These are phyloP conservation scores for Picathartes gymnocephalus DNA, from an alignment of 2,113 vertebrate species.

Conservation along the genomic window DNA sequence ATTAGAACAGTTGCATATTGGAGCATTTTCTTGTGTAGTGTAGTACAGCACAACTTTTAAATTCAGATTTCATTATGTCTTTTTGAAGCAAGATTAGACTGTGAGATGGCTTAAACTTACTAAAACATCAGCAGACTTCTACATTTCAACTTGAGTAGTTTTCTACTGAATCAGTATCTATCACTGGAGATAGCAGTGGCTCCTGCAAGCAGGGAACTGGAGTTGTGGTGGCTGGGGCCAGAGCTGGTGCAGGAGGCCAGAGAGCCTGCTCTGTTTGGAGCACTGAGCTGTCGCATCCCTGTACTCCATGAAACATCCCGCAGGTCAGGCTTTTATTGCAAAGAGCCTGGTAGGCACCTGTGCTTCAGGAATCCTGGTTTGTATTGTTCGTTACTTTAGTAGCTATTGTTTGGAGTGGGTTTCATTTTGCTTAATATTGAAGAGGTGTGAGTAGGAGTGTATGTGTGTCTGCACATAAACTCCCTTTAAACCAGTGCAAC, in stretches of 20 bases:
- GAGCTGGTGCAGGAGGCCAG: neutral
- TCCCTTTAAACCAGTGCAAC: neutral
- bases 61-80: neutral
- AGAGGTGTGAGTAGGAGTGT: neutral
- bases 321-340: neutral
- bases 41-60: neutral
- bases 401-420: neutral
- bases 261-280: neutral
- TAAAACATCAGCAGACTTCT: neutral
- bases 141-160: neutral
- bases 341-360: neutral
- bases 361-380: neutral
- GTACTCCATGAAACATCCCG: neutral
- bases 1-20: neutral
- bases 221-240: neutral
- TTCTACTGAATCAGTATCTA: neutral
- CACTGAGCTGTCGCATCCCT: neutral
- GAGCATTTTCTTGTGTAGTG: fast-evolving
- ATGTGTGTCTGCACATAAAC: neutral
- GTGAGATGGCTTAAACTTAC: neutral
- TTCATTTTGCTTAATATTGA: neutral
- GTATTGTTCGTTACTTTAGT: neutral
- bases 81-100: neutral
- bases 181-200: neutral
- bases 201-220: neutral